Evolutionary conservation across 2,888 invertebrate species (phyloP).

Genomic region (Kuschelorhynchus macadamiae): DNA sequence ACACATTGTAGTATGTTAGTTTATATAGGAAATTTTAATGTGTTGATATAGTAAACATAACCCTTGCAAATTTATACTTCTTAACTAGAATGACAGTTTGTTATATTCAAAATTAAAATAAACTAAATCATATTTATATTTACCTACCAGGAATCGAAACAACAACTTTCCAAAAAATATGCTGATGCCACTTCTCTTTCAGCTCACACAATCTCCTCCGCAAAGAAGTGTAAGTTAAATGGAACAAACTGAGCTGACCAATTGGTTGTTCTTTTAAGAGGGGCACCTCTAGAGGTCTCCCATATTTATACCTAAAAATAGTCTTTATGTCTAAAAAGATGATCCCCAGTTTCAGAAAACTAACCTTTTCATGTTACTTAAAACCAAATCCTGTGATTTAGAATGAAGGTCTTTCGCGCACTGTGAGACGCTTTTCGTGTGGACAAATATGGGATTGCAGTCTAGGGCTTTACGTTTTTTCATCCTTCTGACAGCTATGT

Average conservation of each 20-base stretch:
- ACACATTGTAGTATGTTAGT: too few relatives aligned
- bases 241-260: constrained; percentile 57
- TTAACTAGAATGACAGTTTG: too few relatives aligned
- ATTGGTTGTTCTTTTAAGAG: constrained; percentile 50
- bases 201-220: constrained; percentile 56
- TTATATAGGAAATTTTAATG: too few relatives aligned
- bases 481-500: constrained; percentile 64
- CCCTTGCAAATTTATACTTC: too few relatives aligned
- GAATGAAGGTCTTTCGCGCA: constrained; percentile 68
- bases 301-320: constrained; percentile 66
- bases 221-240: constrained; percentile 58
- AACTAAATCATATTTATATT: not conserved
- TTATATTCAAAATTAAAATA: not conserved
- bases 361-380: constrained; percentile 68
- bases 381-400: constrained; percentile 67
- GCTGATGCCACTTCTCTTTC: constrained; percentile 56
- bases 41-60: too few relatives aligned
- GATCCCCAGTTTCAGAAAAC: constrained; percentile 3
- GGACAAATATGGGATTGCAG: constrained; percentile 72
- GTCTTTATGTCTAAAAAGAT: too few relatives aligned
- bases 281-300: constrained; percentile 61
- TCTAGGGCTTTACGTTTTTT: constrained; percentile 71
- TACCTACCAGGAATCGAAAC: constrained; percentile 72
- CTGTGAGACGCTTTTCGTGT: constrained; percentile 65
- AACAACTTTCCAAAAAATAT: constrained; percentile 76